Conservation (phyloP, 2,113 vertebrate genomes). For the Hyla sarda region DNA sequence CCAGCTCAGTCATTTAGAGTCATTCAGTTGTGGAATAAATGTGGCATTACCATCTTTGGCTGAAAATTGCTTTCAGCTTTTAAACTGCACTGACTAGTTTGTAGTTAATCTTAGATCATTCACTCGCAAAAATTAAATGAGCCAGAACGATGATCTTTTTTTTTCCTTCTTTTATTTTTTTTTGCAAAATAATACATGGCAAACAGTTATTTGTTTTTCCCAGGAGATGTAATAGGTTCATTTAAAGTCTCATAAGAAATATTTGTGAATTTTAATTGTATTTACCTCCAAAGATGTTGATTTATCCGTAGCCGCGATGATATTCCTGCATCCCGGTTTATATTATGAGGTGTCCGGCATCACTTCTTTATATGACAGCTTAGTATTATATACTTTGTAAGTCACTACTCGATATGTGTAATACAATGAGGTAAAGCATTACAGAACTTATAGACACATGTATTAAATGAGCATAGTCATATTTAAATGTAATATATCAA, state of each 20-base stretch:
- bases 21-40: slow-evolving; percentile 86
- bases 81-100: slow-evolving; percentile 88
- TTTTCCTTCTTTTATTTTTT: slow-evolving; percentile 61
- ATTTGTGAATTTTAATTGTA: slow-evolving; percentile 97
- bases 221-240: slow-evolving; percentile 87
- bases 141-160: slow-evolving; percentile 78
- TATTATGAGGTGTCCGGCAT: slow-evolving; percentile 88
- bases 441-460: too few relatives aligned
- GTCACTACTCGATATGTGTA: slow-evolving; percentile 70
- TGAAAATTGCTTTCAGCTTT: slow-evolving; percentile 90
- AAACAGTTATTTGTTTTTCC: slow-evolving; percentile 92
- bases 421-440: background rate
- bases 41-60: slow-evolving; percentile 86
- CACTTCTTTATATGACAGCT: slow-evolving; percentile 74
- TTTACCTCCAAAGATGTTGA: slow-evolving; percentile 88
- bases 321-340: slow-evolving; percentile 94
- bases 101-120: slow-evolving; percentile 90
- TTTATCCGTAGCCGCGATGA: slow-evolving; percentile 83
- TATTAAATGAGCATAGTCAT: too few relatives aligned
- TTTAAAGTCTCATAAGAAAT: slow-evolving; percentile 89
- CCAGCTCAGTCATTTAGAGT: slow-evolving; percentile 85
- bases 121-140: slow-evolving; percentile 87
- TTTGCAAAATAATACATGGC: slow-evolving; percentile 81
- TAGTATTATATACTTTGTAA: slow-evolving; percentile 80
- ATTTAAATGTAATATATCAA: too few relatives aligned